These are phyloP conservation scores for Watsonalla binaria DNA, from an alignment of 2,888 invertebrate genomes.

Conservation along the genomic window DNA sequence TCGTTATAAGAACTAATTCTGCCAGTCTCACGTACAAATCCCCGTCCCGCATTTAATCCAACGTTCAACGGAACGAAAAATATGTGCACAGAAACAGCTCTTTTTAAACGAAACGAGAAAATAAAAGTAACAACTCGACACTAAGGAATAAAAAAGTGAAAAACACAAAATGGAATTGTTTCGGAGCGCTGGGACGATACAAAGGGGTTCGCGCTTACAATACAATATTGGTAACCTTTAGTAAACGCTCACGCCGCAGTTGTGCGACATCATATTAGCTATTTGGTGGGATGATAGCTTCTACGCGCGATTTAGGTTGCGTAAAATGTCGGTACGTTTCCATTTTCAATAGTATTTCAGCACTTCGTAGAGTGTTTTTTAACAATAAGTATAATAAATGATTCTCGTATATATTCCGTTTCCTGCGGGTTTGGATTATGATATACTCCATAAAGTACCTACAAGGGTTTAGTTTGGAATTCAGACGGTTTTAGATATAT, in stretches of 20 bases:
- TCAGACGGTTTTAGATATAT: too few relatives aligned
- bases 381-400: too few relatives aligned
- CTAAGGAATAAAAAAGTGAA: slow-evolving; percentile 6
- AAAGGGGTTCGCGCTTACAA: not conserved
- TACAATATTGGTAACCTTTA: not conserved
- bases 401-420: too few relatives aligned
- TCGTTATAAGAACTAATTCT: not conserved
- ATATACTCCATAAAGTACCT: too few relatives aligned
- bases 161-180: slow-evolving; percentile 13
- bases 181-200: not conserved
- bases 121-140: slow-evolving; percentile 17
- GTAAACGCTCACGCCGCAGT: not conserved
- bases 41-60: slow-evolving; percentile 12
- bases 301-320: too few relatives aligned
- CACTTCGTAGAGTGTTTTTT: too few relatives aligned
- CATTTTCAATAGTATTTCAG: too few relatives aligned
- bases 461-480: too few relatives aligned
- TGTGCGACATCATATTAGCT: too few relatives aligned
- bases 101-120: slow-evolving; percentile 12
- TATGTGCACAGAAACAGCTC: slow-evolving; percentile 14
- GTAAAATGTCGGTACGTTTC: too few relatives aligned
- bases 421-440: too few relatives aligned
- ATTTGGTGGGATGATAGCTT: too few relatives aligned
- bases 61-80: slow-evolving; percentile 15
- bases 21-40: slow-evolving; percentile 7